These are phyloP conservation scores for Brachyrhaphis roseni DNA, from an alignment of 2,797 vertebrate genomes.

Conservation along the genomic window DNA sequence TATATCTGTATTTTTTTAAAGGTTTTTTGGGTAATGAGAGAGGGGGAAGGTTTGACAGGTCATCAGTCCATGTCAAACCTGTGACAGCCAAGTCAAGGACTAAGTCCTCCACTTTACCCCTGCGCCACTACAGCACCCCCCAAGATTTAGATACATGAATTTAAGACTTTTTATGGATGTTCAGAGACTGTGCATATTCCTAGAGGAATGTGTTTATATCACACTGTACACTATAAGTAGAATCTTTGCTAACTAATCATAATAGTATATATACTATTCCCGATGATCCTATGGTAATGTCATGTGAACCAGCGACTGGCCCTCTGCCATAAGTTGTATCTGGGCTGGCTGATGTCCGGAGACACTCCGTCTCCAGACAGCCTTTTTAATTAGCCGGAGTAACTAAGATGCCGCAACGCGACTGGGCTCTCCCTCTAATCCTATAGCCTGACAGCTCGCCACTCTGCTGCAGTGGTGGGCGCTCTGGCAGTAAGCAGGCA, in stretches of 20 bases:
- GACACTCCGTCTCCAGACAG: slow-evolving; percentile 59
- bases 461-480: slow-evolving; percentile 40
- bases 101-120: too few species aligned
- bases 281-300: too few species aligned
- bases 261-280: neutral
- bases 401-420: slow-evolving; percentile 58
- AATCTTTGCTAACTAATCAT: neutral
- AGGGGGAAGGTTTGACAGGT: too few species aligned
- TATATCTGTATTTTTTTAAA: too few species aligned
- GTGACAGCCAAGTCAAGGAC: too few species aligned
- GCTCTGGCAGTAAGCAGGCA: slow-evolving; percentile 43
- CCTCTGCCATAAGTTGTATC: slow-evolving; percentile 37
- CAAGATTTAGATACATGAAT: too few species aligned
- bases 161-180: too few species aligned
- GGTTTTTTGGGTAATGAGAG: too few species aligned
- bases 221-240: neutral
- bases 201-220: too few species aligned
- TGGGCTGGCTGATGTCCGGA: slow-evolving; percentile 60
- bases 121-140: too few species aligned
- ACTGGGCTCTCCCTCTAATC: slow-evolving; percentile 52
- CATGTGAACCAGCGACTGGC: slow-evolving; percentile 37
- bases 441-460: slow-evolving; percentile 47
- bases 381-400: slow-evolving; percentile 71
- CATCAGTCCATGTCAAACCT: too few species aligned
- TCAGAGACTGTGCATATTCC: too few species aligned